A percentile compares a stretch with the other conserved stretches of the same genome.
phyloP scores from a whole-genome alignment of 2,113 vertebrate genomes.

The Riparia riparia region DNA sequence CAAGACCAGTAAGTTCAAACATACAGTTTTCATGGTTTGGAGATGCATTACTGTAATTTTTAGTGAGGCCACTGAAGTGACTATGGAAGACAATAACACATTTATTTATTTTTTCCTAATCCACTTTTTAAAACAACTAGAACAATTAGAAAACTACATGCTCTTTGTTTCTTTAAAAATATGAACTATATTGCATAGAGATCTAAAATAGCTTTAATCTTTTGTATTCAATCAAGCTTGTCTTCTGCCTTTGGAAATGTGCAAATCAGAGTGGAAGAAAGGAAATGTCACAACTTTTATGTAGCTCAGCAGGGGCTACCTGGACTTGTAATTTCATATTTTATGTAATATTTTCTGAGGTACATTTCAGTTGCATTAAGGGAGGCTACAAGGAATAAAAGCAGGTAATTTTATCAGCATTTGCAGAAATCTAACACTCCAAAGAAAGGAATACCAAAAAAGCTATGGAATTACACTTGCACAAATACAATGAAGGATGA shows the following conservation, averaged over 20 bases:
- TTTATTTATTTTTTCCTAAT: background rate
- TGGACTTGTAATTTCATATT: background rate
- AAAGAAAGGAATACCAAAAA: background rate
- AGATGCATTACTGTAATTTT: background rate
- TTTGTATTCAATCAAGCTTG: background rate
- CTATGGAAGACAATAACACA: background rate
- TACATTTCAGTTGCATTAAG: background rate
- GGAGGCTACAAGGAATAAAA: background rate
- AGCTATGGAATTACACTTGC: background rate
- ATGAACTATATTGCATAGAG: background rate
- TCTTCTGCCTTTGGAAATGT: background rate
- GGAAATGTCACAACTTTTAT: background rate
- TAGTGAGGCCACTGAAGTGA: background rate
- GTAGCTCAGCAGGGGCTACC: background rate
- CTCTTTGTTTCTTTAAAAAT: background rate
- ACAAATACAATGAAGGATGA: background rate
- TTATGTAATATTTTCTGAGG: background rate
- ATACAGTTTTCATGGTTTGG: background rate
- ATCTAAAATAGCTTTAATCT: background rate
- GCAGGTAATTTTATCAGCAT: background rate
- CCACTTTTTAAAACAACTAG: background rate
- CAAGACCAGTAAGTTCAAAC: background rate
- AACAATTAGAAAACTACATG: background rate
- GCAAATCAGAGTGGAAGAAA: background rate
- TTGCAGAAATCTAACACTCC: background rate